phyloP scores from a whole-genome alignment of 2,888 invertebrate genomes.

The Nebria salina region DNA sequence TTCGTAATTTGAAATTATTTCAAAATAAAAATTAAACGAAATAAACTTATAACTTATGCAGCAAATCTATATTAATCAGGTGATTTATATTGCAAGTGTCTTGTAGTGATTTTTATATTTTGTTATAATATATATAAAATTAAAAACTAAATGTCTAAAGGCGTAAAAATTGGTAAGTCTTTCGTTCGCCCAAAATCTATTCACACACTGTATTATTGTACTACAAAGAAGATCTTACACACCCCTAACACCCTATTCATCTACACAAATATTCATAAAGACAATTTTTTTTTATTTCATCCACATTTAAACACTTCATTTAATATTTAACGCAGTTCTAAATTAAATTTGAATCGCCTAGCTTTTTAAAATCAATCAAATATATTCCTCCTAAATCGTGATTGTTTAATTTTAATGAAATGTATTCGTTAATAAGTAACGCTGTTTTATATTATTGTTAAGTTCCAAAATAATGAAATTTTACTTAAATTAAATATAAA shows the following conservation, averaged over 20 bases:
- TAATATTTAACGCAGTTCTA: no score
- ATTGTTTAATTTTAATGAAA: no score
- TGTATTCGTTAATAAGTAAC: no score
- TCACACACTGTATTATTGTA: not conserved
- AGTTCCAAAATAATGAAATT: no score
- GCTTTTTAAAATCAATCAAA: no score
- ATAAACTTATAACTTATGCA: conserved; percentile 56
- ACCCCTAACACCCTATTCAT: not conserved
- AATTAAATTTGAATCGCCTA: no score
- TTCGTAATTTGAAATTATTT: not conserved
- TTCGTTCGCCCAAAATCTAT: not conserved
- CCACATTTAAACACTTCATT: no score
- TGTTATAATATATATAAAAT: conserved; percentile 40
- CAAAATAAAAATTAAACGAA: conserved; percentile 48
- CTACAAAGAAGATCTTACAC: not conserved
- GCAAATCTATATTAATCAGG: conserved; percentile 62
- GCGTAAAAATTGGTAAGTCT: conserved; percentile 36
- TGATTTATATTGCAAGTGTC: conserved; percentile 61
- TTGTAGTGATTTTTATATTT: conserved; percentile 57
- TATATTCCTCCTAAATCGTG: no score
- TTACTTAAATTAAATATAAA: no score
- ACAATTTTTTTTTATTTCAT: no score
- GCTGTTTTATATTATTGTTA: no score
- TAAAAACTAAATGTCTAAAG: conserved; percentile 47
- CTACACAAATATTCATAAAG: not conserved